A percentile compares a stretch with the other conserved stretches of the same genome.
Conservation (phyloP, 2,797 vertebrate genomes). For the Euphonia xanthogaster region DNA sequence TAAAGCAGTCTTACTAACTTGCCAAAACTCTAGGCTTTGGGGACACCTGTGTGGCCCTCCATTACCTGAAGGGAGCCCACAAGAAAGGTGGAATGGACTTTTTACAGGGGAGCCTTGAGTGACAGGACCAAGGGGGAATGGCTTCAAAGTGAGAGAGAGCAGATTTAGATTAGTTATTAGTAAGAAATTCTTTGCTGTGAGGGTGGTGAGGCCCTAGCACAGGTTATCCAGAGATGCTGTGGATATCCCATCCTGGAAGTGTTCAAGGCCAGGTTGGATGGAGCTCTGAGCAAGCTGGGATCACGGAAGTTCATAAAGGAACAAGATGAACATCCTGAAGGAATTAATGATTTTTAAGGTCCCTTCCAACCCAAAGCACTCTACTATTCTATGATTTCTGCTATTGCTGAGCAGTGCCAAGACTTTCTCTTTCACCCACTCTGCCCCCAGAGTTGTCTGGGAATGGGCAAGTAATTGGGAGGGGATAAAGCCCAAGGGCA, state of each 20-base stretch:
- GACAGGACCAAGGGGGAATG: neutral
- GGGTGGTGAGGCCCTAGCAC: neutral
- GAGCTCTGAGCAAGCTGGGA: neutral
- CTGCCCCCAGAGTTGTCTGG: rapidly evolving
- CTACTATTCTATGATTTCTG: neutral
- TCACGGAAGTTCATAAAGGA: neutral
- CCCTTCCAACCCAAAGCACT: neutral
- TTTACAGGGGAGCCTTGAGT: neutral
- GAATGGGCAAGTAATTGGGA: neutral
- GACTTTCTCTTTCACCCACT: neutral
- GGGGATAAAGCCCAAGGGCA: neutral
- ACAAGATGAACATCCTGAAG: rapidly evolving
- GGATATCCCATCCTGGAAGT: neutral
- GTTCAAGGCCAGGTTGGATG: neutral
- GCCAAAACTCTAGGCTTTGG: neutral
- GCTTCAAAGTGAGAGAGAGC: neutral
- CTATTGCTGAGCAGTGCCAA: neutral
- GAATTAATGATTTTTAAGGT: neutral
- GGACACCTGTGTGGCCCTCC: rapidly evolving
- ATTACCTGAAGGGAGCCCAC: neutral
- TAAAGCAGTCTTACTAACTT: neutral
- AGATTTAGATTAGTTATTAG: too few species aligned
- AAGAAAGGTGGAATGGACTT: neutral
- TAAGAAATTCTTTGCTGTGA: neutral
- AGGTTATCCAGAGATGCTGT: neutral